Evolutionary conservation across 64 coral and sea anemone species (phyloP), one percentile per base, ranked within the genome.

Genomic region (Montipora efflorescens): DNA sequence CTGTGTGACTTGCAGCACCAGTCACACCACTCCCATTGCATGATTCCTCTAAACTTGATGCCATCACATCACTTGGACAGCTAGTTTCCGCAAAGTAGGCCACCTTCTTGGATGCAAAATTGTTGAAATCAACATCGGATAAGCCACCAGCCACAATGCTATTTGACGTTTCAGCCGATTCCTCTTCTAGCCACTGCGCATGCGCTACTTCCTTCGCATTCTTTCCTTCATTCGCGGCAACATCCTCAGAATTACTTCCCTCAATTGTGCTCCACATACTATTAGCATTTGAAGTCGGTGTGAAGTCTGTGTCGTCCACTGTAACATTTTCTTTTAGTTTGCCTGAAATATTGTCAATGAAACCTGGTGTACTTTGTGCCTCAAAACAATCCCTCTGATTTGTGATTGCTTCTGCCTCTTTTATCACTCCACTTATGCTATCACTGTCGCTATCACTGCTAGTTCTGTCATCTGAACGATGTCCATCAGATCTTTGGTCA

Each of bases 351-450:
- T 69, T 43, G 62, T 83, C 45, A 1, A 47, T 75, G 22, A 52
- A 1, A 22, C 66, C 59, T 59, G 22, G 59, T 62, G 46, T 48
- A 52, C 36, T 47, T 57, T 78, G 68, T 79, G 44, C 12, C 22
- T 80, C 8, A 59, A 59, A 22, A 76, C 73, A 14, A 43, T 5
- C 12, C 4, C 15, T n/a, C 18, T 86, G 82, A 15, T 79, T 88
- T 49, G 95, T 94, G 3, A 95, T 95, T 22, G 75, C 74, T 75
- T 96, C 95, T 28, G 96, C 96, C 70, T 93, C 93, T 9, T 93
- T 81, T 74, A 97, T 97, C 20, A 97, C 84, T 48, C 89, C 96
- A 79, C 78, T 88, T 12, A 88, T 89, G 18, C 96, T 95, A 72
- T 91, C 90, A 49, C 85, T 80, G 44, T 93, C 91, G 49, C 89